These are phyloP conservation scores for Noctua janthina DNA, from an alignment of 2,888 invertebrate genomes.

Conservation along the genomic window DNA sequence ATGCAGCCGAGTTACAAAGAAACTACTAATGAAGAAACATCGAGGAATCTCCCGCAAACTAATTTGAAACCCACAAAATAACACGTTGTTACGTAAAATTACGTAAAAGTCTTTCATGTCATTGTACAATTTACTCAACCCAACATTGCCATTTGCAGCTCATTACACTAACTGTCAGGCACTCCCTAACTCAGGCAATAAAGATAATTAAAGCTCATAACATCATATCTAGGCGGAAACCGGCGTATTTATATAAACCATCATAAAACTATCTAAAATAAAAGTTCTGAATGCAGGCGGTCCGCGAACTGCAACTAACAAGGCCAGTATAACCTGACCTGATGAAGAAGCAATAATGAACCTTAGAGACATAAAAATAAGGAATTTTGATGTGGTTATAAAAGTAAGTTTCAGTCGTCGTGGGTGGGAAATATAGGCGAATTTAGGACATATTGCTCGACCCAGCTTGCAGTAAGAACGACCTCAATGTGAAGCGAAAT, in stretches of 20 bases:
- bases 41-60: background rate
- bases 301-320: conserved; percentile 59
- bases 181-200: conserved; percentile 55
- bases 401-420: conserved; percentile 52
- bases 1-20: background rate
- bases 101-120: conserved; percentile 46
- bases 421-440: conserved; percentile 67
- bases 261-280: conserved; percentile 67
- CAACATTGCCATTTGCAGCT: conserved; percentile 36
- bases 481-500: conserved; percentile 73
- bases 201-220: conserved; percentile 65
- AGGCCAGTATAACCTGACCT: conserved; percentile 44
- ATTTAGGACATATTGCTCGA: conserved; percentile 75
- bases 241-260: conserved; percentile 63
- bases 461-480: conserved; percentile 73
- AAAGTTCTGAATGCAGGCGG: conserved; percentile 61
- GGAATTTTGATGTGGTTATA: conserved; percentile 17
- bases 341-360: conserved; percentile 28
- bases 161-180: conserved; percentile 40
- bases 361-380: conserved; percentile 45
- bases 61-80: conserved; percentile 4
- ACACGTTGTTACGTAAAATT: conserved; percentile 20
- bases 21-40: background rate
- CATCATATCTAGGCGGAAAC: conserved; percentile 57
- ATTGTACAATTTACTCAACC: conserved; percentile 22